phyloP scores from a whole-genome alignment of 2,113 vertebrate genomes.

The Merops nubicus region DNA sequence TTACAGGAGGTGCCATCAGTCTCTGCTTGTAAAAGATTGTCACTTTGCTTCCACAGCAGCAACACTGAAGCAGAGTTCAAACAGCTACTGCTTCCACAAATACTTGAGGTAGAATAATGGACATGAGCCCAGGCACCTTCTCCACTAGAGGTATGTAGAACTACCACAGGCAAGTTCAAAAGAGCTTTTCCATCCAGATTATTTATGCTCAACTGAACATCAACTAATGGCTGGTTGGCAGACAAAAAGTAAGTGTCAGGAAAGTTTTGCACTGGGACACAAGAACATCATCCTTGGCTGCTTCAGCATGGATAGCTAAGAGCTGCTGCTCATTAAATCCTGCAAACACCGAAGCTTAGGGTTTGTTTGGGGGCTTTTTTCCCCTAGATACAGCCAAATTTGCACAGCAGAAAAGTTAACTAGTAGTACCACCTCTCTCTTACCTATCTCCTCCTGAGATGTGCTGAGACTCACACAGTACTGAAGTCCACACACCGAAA shows the following conservation, averaged over 20 bases:
- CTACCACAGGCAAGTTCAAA: neutral
- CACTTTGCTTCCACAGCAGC: neutral
- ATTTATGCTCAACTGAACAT: constrained; percentile 7
- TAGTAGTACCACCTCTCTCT: neutral
- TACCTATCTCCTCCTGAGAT: neutral
- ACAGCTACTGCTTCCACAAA: neutral
- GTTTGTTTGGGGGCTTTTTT: neutral
- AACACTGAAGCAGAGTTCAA: neutral
- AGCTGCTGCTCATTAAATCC: neutral
- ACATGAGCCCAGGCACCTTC: neutral
- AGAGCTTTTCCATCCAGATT: neutral
- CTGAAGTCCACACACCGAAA: neutral
- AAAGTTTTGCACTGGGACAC: neutral
- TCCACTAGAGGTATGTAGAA: neutral
- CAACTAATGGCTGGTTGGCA: neutral
- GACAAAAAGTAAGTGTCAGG: neutral
- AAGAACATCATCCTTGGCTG: neutral
- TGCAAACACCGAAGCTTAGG: neutral
- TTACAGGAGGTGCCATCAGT: neutral
- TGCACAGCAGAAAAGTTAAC: neutral
- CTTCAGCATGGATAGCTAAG: neutral
- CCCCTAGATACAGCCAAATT: neutral
- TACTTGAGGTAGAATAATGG: neutral
- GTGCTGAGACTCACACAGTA: rapidly evolving
- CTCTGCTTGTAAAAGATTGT: neutral